Base-by-base conservation (phyloP, 2,113 vertebrate genomes). In the Mystacornis crossleyi region DNA sequence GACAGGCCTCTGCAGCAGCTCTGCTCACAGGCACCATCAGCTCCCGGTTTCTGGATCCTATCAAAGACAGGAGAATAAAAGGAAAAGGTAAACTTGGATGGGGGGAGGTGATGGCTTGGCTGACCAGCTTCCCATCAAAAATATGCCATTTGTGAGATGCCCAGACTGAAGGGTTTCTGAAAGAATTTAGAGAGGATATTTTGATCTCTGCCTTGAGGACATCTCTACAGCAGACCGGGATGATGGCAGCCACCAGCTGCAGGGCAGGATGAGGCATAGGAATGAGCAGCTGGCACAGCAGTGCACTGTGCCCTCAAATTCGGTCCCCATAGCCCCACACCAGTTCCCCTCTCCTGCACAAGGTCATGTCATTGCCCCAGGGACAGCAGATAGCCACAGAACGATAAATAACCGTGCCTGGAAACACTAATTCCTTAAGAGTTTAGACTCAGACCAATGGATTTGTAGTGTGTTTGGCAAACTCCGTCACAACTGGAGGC, bases 1-100 rank as follows among this genome's bases (percentile, higher is more conserved):
- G 88, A 67, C 70, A 55, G 74, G n/a, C 53, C n/a, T 79, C 18
- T 58, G 34, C n/a, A 62, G 62, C 57, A 90, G 34, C 83, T 91
- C 58, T 66, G 65, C 70, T 84, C 66, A 33, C 48, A 89, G 61
- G 24, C 73, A 94, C 36, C 48, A 12, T 10, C 40, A 57, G 31
- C n/a, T 88, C 78, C 50, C 21, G 24, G 18, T 9, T 51, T 40
- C 74, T 90, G 90, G 34, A 81, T 81, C 42, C 62, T 57, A 12
- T 33, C n/a, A 77, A 73, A 92, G 40, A 10, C 28, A 54, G n/a
- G 18, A 65, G 19, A 71, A 58, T 16, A 43, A 47, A 65, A 90
- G 13, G 51, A n/a, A 86, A 79, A 71, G 13, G 31, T 43, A 73
- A 86, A 51, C 18, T 19, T 0, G 3, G 24, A 7, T 26, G 16